Percentiles rank a stretch among this genome's conserved stretches.
Evolutionary conservation across 2,888 invertebrate species (phyloP).

Genomic region (Nasonovia ribisnigri): DNA sequence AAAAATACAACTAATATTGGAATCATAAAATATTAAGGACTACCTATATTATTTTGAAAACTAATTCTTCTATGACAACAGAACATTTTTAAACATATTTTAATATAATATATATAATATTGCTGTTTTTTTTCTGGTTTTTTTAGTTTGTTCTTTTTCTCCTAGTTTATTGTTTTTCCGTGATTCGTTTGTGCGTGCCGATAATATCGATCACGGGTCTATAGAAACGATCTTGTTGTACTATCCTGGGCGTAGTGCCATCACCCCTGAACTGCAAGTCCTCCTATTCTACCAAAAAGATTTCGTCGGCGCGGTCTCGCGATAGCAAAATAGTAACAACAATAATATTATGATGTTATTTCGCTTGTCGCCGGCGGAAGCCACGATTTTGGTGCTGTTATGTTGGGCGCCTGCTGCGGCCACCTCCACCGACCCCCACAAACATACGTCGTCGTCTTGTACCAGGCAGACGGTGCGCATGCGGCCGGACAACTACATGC

Average conservation of each 20-base stretch:
- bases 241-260: too few relatives aligned
- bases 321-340: too few relatives aligned
- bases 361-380: neutral
- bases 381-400: neutral
- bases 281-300: too few relatives aligned
- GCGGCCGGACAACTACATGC: conserved; percentile 1
- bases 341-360: too few relatives aligned
- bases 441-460: neutral
- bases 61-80: neutral
- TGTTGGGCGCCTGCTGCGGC: neutral
- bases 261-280: too few relatives aligned
- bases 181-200: neutral
- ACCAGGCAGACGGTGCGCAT: neutral
- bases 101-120: neutral
- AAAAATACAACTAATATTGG: neutral
- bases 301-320: too few relatives aligned
- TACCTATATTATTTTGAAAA: neutral
- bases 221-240: neutral
- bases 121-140: neutral
- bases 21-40: too few relatives aligned
- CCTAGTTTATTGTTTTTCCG: neutral
- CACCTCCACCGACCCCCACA: too few relatives aligned
- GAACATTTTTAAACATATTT: neutral
- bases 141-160: neutral
- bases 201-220: neutral